Conservation (phyloP, 2,113 vertebrate genomes). For the Recurvirostra avosetta region DNA sequence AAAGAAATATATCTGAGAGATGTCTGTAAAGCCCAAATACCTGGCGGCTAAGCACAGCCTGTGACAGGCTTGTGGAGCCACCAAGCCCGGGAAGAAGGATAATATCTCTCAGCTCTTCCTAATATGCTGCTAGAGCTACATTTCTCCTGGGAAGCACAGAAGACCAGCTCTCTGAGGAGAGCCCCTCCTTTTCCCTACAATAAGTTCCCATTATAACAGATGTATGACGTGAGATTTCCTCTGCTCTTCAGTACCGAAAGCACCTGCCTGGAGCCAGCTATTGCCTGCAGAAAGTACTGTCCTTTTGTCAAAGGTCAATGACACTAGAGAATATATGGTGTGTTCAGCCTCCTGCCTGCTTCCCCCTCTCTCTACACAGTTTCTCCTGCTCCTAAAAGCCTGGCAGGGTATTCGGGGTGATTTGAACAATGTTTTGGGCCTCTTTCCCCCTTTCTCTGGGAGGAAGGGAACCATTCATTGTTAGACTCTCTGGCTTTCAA, state of each 20-base stretch:
- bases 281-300: not conserved
- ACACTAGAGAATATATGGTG: not conserved
- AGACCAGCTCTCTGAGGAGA: not conserved
- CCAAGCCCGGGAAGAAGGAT: not conserved
- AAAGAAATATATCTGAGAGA: not conserved
- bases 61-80: not conserved
- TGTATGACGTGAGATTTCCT: not conserved
- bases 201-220: not conserved
- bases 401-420: not conserved
- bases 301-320: not conserved
- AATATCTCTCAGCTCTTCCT: not conserved
- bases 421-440: not conserved
- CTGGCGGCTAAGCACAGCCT: not conserved
- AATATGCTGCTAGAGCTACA: not conserved
- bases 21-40: not conserved
- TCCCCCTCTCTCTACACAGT: not conserved
- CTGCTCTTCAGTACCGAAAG: not conserved
- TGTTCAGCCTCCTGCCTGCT: not conserved
- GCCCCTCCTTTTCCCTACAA: not conserved
- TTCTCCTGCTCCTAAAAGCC: not conserved
- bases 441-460: not conserved
- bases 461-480: not conserved
- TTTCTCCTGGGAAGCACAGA: not conserved
- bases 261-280: not conserved
- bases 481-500: not conserved